phyloP scores from a whole-genome alignment of 2,888 invertebrate species.

The Pristionchus mayeri region DNA sequence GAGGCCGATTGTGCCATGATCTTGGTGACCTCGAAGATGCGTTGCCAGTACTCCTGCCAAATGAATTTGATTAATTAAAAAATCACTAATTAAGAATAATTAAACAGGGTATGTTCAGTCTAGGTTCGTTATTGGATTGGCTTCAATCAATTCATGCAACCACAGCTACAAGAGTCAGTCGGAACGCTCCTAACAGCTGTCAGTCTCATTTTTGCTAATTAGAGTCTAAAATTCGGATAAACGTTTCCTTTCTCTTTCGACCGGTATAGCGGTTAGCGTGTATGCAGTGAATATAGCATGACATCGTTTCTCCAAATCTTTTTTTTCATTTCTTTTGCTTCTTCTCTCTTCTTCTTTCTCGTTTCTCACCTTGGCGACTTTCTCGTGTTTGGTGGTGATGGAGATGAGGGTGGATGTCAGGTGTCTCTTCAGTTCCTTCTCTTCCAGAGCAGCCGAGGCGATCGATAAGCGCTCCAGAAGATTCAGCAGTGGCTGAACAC shows the following conservation, averaged over 20 bases:
- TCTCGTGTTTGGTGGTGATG: background rate
- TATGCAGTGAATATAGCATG: too few relatives aligned
- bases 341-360: too few relatives aligned
- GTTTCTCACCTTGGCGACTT: conserved; percentile 45
- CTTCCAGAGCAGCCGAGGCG: background rate
- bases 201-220: too few relatives aligned
- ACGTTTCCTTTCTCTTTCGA: too few relatives aligned
- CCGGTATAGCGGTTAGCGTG: too few relatives aligned
- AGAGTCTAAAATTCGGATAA: background rate
- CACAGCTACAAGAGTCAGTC: too few relatives aligned
- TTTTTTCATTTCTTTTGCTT: too few relatives aligned
- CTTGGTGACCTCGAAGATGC: conserved; percentile 31
- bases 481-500: conserved; percentile 12
- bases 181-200: too few relatives aligned
- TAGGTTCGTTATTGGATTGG: too few relatives aligned
- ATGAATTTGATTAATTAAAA: background rate
- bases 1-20: background rate
- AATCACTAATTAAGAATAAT: background rate
- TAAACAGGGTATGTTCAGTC: too few relatives aligned
- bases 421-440: conserved; percentile 45
- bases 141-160: too few relatives aligned
- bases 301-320: too few relatives aligned
- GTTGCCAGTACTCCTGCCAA: conserved; percentile 20
- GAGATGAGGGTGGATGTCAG: background rate
- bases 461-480: conserved; percentile 16